phyloP scores from a whole-genome alignment of 2,888 invertebrate species.

The Latrodectus hesperus region DNA sequence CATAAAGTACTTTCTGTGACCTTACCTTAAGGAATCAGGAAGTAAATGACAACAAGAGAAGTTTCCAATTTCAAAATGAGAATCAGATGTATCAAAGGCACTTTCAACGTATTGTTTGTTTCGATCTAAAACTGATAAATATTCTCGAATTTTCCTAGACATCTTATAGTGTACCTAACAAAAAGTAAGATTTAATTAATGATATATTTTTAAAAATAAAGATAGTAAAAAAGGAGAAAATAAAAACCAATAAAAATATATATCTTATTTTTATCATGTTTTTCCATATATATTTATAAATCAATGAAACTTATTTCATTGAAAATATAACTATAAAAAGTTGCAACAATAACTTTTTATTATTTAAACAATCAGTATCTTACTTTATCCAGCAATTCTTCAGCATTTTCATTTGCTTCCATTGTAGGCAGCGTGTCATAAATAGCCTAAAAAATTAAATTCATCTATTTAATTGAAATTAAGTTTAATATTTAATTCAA shows the following conservation, averaged over 20 bases:
- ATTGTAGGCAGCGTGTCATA: constrained; percentile 56
- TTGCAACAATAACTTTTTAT: neutral
- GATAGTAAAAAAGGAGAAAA: no score
- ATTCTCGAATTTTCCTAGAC: constrained; percentile 53
- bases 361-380: constrained; percentile 38
- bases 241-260: no score
- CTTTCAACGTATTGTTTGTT: constrained; percentile 54
- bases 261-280: no score
- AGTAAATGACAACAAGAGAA: constrained; percentile 47
- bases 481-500: no score
- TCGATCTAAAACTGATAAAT: constrained; percentile 43
- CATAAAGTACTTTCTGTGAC: no score
- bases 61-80: constrained; percentile 36
- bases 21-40: constrained; percentile 49
- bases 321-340: neutral
- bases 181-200: neutral
- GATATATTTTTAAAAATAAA: no score
- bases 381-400: constrained; percentile 58
- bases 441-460: constrained; percentile 41
- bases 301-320: neutral
- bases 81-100: constrained; percentile 25
- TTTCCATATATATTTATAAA: neutral
- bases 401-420: constrained; percentile 39
- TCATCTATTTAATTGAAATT: no score
- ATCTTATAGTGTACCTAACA: constrained; percentile 42